phyloP scores from a whole-genome alignment of 2,113 vertebrate species.

The Motacilla tschutschensis region DNA sequence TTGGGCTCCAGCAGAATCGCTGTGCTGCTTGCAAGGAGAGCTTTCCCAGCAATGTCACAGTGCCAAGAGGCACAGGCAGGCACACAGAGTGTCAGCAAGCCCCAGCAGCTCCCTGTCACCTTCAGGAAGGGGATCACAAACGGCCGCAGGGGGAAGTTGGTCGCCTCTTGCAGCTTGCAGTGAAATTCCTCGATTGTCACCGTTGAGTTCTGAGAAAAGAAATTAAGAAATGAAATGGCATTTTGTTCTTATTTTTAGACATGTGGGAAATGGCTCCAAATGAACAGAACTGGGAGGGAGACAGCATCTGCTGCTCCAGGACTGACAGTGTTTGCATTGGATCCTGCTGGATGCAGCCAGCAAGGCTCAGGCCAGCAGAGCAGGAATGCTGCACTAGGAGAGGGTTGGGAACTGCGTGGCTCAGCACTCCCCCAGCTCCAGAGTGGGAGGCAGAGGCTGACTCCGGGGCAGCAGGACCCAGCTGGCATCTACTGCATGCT shows the following conservation, averaged over 20 bases:
- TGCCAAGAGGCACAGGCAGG: background rate
- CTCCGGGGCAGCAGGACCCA: background rate
- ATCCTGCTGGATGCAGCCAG: background rate
- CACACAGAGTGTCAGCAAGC: background rate
- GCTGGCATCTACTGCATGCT: background rate
- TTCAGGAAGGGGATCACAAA: constrained; percentile 98
- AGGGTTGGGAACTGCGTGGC: background rate
- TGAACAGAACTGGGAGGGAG: background rate
- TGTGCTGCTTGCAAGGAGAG: background rate
- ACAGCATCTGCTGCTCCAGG: constrained; percentile 5
- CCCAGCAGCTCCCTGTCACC: constrained; percentile 74
- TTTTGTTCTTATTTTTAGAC: constrained; percentile 27
- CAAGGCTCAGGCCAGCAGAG: background rate
- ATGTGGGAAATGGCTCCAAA: background rate
- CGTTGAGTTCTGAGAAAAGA: constrained; percentile 88
- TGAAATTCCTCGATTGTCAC: constrained; percentile 98
- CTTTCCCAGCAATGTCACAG: background rate
- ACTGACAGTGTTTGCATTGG: background rate
- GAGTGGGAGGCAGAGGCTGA: background rate
- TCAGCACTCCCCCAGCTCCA: background rate
- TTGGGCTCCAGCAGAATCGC: background rate
- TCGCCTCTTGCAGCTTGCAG: constrained; percentile 95
- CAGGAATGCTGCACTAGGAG: background rate
- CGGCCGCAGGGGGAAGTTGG: constrained; percentile 94
- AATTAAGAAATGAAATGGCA: constrained; percentile 24